Evolutionary conservation across 2,113 vertebrate genomes (phyloP), one percentile per base, ranked within the genome.

Genomic region (Upupa epops): DNA sequence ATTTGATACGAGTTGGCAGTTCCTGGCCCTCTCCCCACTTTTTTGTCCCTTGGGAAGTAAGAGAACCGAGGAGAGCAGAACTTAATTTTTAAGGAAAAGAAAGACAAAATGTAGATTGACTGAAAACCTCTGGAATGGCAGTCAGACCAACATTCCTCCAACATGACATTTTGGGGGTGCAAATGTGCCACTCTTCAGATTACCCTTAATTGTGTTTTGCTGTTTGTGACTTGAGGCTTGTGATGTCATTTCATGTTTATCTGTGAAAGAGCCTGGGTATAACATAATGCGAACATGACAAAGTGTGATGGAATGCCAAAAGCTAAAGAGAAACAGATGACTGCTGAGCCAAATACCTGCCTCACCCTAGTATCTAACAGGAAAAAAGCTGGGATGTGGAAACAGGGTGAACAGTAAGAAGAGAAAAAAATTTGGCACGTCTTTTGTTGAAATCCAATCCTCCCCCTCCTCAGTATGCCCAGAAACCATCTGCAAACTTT

Each of bases 401-500:
- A 96, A 95, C 92, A 80, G 93, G 91, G 95, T 91, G 97, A 96
- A 89, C 87, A 95, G 77, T 94, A 95, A 96, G 96, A 96, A 92
- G 83, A 92, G 74, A 83, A 89, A 96, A 96, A 97, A 95, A 94
- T 83, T 94, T 97, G 96, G 97, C 97, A 95, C 56, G 91, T 97
- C 96, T 95, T 97, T 97, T 95, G 92, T 94, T 97, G 98, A 97
- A 98, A 98, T 95, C 89, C 94, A 96, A 97, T 96, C 95, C 56
- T 60, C 77, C 85, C 65, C 51, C 81, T 82, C 86, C 83, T 64
- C 55, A 5, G 46, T 69, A 82, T 95, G 95, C 96, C 96, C 96
- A 95, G 82, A 93, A 96, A 95, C 93, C 95, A 95, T 96, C 97
- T 97, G 96, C 97, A 97, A 97, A 97, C 96, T 97, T 98, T 98